Conservation (phyloP, 2,888 invertebrate genomes). For the Philereme transversata region DNA sequence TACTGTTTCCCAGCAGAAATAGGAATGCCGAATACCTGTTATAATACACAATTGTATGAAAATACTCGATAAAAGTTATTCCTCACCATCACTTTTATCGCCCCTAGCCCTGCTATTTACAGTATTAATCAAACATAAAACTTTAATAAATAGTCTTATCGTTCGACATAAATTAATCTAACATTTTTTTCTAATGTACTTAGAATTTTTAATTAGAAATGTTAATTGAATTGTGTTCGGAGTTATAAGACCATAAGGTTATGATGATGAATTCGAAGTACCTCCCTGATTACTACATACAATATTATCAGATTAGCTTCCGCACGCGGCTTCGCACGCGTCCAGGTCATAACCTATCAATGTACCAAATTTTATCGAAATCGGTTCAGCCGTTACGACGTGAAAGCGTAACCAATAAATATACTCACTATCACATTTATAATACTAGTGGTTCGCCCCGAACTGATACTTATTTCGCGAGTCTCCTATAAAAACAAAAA, state of each 20-base stretch:
- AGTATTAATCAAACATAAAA: constrained; percentile 71
- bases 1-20: too few species aligned
- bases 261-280: constrained; percentile 46
- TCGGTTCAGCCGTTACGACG: too few species aligned
- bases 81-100: constrained; percentile 33
- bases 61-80: constrained; percentile 2
- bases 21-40: neutral
- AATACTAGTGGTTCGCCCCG: too few species aligned
- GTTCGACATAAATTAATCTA: constrained; percentile 75
- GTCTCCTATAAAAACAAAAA: too few species aligned
- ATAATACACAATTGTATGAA: neutral
- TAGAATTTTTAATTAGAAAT: constrained; percentile 76
- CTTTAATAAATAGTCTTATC: constrained; percentile 77
- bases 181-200: constrained; percentile 63
- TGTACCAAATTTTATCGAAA: too few species aligned
- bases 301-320: constrained; percentile 25
- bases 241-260: constrained; percentile 41
- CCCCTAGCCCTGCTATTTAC: constrained; percentile 43
- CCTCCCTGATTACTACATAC: constrained; percentile 44
- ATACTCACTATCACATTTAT: too few species aligned
- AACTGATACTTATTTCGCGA: too few species aligned
- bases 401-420: too few species aligned
- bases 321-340: too few species aligned
- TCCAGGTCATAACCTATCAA: too few species aligned
- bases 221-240: constrained; percentile 74